Conservation (phyloP, 1,140 invertebrate species). For the Lucilia cuprina region DNA sequence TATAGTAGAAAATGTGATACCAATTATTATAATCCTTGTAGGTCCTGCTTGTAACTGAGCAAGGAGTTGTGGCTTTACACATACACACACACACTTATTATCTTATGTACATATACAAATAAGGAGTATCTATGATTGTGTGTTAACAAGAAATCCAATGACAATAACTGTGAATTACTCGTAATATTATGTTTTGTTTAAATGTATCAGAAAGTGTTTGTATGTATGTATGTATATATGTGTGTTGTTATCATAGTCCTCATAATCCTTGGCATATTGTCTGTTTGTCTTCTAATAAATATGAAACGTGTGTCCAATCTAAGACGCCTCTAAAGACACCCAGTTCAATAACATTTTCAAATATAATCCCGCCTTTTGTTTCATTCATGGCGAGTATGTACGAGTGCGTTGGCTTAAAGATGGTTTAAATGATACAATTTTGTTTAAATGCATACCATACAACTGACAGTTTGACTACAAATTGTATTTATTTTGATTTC, state of each 20-base stretch:
- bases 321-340: background rate
- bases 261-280: conserved; percentile 14
- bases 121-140: background rate
- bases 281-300: background rate
- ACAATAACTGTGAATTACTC: background rate
- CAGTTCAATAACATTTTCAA: background rate
- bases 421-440: background rate
- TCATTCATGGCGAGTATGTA: background rate
- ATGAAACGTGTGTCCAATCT: conserved; percentile 1
- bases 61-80: background rate
- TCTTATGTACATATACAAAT: no score
- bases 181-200: background rate
- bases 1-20: background rate
- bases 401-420: background rate
- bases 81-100: no score
- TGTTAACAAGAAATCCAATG: background rate
- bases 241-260: background rate
- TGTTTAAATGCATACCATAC: background rate
- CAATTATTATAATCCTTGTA: background rate
- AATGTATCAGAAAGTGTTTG: no score
- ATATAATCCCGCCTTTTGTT: background rate
- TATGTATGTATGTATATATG: no score
- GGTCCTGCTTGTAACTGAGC: background rate
- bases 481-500: background rate
- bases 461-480: background rate